These are phyloP conservation scores for Chionoecetes opilio DNA, from an alignment of 1,140 invertebrate genomes.

Conservation along the genomic window DNA sequence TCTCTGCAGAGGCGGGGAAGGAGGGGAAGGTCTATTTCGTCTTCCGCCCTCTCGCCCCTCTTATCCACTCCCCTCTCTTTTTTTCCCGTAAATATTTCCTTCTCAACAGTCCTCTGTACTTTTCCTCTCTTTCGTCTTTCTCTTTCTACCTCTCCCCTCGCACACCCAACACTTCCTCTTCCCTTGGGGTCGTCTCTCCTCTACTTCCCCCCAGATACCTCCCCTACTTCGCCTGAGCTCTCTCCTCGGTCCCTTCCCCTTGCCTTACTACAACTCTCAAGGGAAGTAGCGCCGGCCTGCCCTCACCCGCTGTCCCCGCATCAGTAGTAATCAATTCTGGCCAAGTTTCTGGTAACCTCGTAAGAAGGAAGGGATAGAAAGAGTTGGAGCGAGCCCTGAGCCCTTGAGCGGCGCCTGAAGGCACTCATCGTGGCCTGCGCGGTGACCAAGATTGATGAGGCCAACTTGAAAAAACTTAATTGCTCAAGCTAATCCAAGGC, in stretches of 20 bases:
- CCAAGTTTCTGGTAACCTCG: slow-evolving; percentile 4
- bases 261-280: neutral
- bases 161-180: neutral
- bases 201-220: neutral
- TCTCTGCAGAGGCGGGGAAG: neutral
- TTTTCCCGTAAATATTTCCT: neutral
- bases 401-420: neutral
- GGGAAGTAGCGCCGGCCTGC: neutral
- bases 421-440: neutral
- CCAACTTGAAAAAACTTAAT: neutral
- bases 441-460: slow-evolving; percentile 18
- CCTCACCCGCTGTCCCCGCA: neutral
- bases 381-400: neutral
- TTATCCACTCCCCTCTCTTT: no score
- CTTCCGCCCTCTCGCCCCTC: neutral
- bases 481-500: no score
- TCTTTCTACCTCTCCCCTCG: neutral
- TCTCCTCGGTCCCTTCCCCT: neutral
- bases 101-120: neutral
- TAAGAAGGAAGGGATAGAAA: slow-evolving; percentile 17
- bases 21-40: neutral
- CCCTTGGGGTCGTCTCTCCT: neutral
- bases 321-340: slow-evolving; percentile 2
- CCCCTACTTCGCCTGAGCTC: neutral
- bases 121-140: neutral